Evolutionary conservation across 1,140 invertebrate genomes (phyloP), one percentile per base, ranked within the genome.

Genomic region (Magallana gigas): DNA sequence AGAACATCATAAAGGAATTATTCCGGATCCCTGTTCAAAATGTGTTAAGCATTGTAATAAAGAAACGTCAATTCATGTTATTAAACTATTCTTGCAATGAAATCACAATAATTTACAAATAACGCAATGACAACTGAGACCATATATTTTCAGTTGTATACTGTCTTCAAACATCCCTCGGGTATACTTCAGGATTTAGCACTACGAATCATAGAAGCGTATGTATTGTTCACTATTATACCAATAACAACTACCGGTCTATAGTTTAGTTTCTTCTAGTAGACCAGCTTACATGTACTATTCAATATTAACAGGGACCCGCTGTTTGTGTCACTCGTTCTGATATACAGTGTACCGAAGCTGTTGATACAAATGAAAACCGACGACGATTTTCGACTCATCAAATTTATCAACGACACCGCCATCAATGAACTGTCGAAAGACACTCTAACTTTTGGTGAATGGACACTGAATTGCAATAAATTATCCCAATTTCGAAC

Each of bases 261-360:
- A 23, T 23, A 48, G 36, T 48, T 48, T 48, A 48, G 36, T 5
- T 23, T 23, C 23, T 23, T 23, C 23, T 23, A 23, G 23, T 23
- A 23, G 23, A 23, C 23, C 23, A 23, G 23, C 23, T 23, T 23
- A 23, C 23, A 23, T 23, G 23, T 23, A 23, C 23, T 23, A 23
- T 23, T 23, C 23, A 23, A 23, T 23, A 23, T 48, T 48, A 4
- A 48, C 36, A 48, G 36, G 5, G 5, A 48, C 36, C 29, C 68
- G 23, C 4, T 76, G 23, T 9, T 9, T 29, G 68, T 76, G 68
- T 76, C 36, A 12, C 23, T 76, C 0, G 29, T 23, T 23, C 9
- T 76, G 36, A 76, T 76, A 23, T 76, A 48, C 68, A 76, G 68
- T 12, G 68, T 76, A 1, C 68, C 68, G 11, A 76, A 36, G 68